Conservation (phyloP, 2,888 invertebrate genomes). For the Harmothoe impar region DNA sequence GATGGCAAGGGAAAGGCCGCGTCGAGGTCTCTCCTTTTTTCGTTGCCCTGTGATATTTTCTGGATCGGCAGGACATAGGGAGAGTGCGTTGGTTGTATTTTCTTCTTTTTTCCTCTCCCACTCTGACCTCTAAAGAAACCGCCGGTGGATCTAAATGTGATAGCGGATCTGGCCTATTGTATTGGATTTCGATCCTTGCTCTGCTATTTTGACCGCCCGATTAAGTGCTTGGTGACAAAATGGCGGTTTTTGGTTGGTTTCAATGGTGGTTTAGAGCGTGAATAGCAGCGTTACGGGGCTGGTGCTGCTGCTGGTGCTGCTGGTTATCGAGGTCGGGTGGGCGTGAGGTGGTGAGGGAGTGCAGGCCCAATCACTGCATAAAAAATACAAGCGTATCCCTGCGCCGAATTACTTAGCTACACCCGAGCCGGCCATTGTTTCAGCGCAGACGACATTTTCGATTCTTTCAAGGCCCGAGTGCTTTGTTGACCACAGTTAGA, state of each 20-base stretch:
- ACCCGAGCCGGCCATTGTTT: neutral
- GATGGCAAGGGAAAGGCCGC: neutral
- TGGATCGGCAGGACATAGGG: neutral
- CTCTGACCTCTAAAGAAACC: constrained; percentile 26
- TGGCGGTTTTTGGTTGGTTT: neutral
- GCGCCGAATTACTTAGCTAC: constrained; percentile 36
- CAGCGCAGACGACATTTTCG: neutral
- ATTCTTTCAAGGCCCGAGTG: neutral
- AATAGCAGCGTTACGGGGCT: neutral
- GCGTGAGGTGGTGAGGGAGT: neutral
- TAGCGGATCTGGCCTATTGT: constrained; percentile 1
- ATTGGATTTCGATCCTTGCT: constrained; percentile 13
- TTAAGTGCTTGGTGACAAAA: neutral
- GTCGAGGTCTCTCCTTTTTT: neutral
- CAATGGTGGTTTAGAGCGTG: neutral
- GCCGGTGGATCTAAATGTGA: neutral
- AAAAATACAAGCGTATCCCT: neutral
- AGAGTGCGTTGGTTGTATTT: too few relatives aligned
- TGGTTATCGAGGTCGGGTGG: neutral
- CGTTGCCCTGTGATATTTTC: neutral
- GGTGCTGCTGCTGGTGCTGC: neutral
- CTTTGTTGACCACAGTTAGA: neutral
- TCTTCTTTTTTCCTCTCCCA: neutral
- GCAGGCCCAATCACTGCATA: constrained; percentile 11
- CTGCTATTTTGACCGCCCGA: neutral